Base-by-base conservation (phyloP, 1,140 invertebrate genomes). In the Elysia chlorotica region DNA sequence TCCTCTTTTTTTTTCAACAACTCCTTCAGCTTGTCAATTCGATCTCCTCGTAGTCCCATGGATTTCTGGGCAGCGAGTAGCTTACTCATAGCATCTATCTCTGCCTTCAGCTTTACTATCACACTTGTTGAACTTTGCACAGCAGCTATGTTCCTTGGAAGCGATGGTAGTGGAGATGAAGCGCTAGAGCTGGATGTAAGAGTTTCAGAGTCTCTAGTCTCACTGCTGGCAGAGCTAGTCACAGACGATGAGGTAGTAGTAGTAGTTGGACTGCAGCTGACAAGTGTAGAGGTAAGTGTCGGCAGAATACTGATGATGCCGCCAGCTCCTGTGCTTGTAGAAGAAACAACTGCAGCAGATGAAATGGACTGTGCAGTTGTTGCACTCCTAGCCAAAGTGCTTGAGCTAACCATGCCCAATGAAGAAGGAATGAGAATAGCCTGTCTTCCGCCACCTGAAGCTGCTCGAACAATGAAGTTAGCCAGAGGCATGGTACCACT, bases 1-100 rank as follows among this genome's bases (percentile, higher is more conserved):
- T 61, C 19, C 36, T 71, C 56, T 41, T 71, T 71, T 31, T 28
- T 36, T 17, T 6, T 2, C 2, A 71, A 37, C 14, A 71, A 28
- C 6, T 59, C 57, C 41, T 62, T 71, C 2, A 71, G 37, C 30
- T 71, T 71, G 10, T 71, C 68, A 1, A 71, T 41, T 28, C 68
- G 2, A 19, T 38, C 56, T 2, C 57, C 57, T 30, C 41, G 36
- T 19, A 71, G 57, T 23, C 68, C 68, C 30, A 21, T 14, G 19
- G 56, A 2, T 71, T 61, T 37, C 35, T 71, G 68, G 1, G 21
- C 21, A 2, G 30, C 36, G 23, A 71, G 21, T 2, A 71, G 23
- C 31, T 38, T 38, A 17, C 48, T 25, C 5, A 71, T 19, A 31
- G 33, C 62, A 10, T 2, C 48, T 17, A 54, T 3, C 14, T 10